A percentile compares a stretch with the other conserved stretches of the same genome.
Conservation (phyloP, 2,113 vertebrate genomes). For the Chaenogobius annularis region DNA sequence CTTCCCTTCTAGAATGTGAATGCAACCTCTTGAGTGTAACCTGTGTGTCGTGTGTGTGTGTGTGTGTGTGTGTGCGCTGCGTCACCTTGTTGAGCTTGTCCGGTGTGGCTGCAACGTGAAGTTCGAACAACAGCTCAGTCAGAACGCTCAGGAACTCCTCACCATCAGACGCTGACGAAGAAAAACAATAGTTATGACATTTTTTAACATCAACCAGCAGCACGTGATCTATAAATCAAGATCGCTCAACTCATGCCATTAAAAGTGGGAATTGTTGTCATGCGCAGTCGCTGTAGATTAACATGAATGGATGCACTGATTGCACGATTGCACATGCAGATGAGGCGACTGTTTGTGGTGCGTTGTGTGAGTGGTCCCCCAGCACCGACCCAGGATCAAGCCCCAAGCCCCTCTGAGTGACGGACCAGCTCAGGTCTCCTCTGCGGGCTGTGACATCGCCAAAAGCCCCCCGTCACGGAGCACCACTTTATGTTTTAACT, state of each 20-base stretch:
- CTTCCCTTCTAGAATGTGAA: too few relatives aligned
- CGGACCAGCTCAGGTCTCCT: conserved; percentile 24
- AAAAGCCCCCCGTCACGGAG: conserved; percentile 17
- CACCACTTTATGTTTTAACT: conserved; percentile 1
- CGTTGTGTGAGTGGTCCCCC: conserved; percentile 33
- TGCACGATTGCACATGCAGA: conserved; percentile 33
- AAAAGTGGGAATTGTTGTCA: conserved; percentile 9
- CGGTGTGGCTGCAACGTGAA: conserved; percentile 95
- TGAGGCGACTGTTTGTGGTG: conserved; percentile 10
- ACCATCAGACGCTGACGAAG: conserved; percentile 73
- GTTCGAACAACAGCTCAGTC: conserved; percentile 94
- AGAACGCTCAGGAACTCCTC: conserved; percentile 90
- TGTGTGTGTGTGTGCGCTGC: not conserved
- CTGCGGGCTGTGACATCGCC: conserved; percentile 24
- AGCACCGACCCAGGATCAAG: conserved; percentile 55
- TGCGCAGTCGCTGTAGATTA: conserved; percentile 25
- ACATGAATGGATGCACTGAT: too few relatives aligned
- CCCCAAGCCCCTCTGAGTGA: not conserved
- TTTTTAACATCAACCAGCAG: not conserved
- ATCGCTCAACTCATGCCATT: conserved; percentile 11
- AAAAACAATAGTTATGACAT: conserved; percentile 26
- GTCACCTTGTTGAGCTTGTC: conserved; percentile 96
- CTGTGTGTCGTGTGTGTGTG: not conserved
- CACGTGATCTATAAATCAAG: not conserved
- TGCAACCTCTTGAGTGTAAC: too few relatives aligned